Evolutionary conservation across 1,140 invertebrate genomes (phyloP).

Genomic region (Drepana arcuata): DNA sequence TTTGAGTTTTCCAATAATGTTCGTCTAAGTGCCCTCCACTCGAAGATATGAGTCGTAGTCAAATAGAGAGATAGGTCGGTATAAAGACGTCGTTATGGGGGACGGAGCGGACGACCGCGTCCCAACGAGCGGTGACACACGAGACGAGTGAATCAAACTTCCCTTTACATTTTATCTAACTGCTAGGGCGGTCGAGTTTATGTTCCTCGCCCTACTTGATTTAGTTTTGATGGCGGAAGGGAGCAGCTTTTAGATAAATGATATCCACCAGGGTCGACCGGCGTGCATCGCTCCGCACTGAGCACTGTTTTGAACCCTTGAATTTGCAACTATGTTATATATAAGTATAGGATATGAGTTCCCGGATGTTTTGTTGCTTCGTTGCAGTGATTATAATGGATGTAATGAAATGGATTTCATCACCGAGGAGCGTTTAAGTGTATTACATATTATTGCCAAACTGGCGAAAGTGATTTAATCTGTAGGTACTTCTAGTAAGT

Average conservation of each 20-base stretch:
- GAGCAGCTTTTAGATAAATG: slow-evolving; percentile 64
- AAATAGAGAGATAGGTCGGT: slow-evolving; percentile 42
- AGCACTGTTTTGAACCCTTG: slow-evolving; percentile 33
- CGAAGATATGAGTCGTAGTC: slow-evolving; percentile 48
- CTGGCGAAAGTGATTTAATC: too few species aligned
- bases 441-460: slow-evolving; percentile 42
- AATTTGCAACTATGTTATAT: slow-evolving; percentile 53
- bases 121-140: slow-evolving; percentile 33
- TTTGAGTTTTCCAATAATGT: slow-evolving; percentile 42
- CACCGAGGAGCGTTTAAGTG: slow-evolving; percentile 34
- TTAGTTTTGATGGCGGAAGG: slow-evolving; percentile 65
- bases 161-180: slow-evolving; percentile 63
- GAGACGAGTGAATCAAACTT: slow-evolving; percentile 62
- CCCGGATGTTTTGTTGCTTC: slow-evolving; percentile 27
- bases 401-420: slow-evolving; percentile 49
- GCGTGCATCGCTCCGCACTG: too few species aligned
- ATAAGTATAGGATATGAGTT: slow-evolving; percentile 33
- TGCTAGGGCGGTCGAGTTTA: slow-evolving; percentile 64
- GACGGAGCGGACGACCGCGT: slow-evolving; percentile 16
- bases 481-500: too few species aligned
- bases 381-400: slow-evolving; percentile 38
- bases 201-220: slow-evolving; percentile 61
- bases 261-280: slow-evolving; percentile 30
- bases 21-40: slow-evolving; percentile 33
- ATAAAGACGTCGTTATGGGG: slow-evolving; percentile 49